A percentile compares a stretch with the other conserved stretches of the same genome.
Conservation (phyloP, 2,797 vertebrate species). For the Mastacembelus armatus region DNA sequence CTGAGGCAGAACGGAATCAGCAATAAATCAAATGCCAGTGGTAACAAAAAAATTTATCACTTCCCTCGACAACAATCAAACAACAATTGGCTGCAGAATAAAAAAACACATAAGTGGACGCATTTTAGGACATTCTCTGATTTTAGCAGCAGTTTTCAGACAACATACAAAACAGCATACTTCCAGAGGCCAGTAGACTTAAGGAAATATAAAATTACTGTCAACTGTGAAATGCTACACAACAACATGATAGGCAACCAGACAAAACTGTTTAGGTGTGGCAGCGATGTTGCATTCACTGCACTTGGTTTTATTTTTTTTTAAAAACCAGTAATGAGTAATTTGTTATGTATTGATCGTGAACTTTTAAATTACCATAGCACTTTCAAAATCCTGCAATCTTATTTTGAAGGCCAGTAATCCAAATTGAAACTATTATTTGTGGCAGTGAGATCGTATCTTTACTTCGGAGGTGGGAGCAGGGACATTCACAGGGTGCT, state of each 20-base stretch:
- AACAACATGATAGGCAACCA: conserved; percentile 9
- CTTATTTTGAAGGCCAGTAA: conserved; percentile 1
- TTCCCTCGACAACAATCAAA: conserved; percentile 18
- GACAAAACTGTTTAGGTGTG: conserved; percentile 25
- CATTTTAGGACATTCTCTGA: not conserved
- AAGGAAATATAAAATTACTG: conserved; percentile 29
- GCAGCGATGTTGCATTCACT: no score
- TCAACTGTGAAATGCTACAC: conserved; percentile 4
- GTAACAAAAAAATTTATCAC: not conserved
- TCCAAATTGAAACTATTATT: conserved; percentile 6
- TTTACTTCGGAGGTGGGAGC: conserved; percentile 1
- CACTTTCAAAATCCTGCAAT: not conserved
- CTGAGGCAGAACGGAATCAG: conserved; percentile 8
- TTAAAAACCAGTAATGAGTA: no score
- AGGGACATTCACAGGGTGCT: conserved; percentile 21
- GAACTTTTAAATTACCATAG: not conserved
- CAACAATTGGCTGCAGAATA: conserved; percentile 6
- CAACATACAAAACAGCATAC: conserved; percentile 13
- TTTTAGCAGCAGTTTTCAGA: conserved; percentile 3
- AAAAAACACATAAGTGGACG: conserved; percentile 13
- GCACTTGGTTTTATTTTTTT: no score
- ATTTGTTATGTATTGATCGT: no score
- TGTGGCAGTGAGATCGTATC: not conserved
- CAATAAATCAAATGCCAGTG: conserved; percentile 10
- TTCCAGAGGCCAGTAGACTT: conserved; percentile 19